phyloP scores from a whole-genome alignment of 2,797 vertebrate species.

The Argentina silus region DNA sequence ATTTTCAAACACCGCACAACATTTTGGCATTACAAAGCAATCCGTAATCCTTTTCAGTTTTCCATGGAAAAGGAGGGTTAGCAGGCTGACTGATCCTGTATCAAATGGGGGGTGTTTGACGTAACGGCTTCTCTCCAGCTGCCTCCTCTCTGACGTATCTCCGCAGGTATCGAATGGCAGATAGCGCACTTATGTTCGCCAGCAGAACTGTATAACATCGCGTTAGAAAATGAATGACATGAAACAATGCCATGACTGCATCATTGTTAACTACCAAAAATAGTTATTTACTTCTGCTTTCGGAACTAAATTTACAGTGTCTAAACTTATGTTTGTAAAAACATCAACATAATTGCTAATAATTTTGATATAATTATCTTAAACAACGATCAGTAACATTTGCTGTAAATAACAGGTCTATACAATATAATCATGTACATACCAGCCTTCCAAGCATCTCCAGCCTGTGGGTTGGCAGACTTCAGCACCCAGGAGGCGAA shows the following conservation, averaged over 20 bases:
- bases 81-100: conserved; percentile 32
- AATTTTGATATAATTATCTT: no score
- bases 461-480: conserved; percentile 86
- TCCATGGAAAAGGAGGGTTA: conserved; percentile 12
- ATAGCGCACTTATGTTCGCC: conserved; percentile 91
- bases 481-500: conserved; percentile 96
- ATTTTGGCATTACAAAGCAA: not conserved
- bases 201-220: conserved; percentile 81
- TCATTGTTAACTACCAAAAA: not conserved
- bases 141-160: conserved; percentile 73
- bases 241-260: not conserved
- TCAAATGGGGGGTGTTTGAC: conserved; percentile 35
- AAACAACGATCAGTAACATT: not conserved
- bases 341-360: no score
- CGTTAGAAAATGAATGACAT: not conserved
- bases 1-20: not conserved
- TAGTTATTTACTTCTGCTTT: not conserved
- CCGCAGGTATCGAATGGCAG: conserved; percentile 92
- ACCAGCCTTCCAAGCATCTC: conserved; percentile 96
- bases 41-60: not conserved
- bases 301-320: no score
- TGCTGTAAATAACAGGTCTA: not conserved
- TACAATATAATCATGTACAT: conserved; percentile 33
- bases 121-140: conserved; percentile 38
- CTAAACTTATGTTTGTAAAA: no score